A percentile compares a stretch with the other conserved stretches of the same genome.
These are phyloP conservation scores for Brachypterus glaber DNA, from an alignment of 2,888 invertebrate species.

Conservation along the genomic window DNA sequence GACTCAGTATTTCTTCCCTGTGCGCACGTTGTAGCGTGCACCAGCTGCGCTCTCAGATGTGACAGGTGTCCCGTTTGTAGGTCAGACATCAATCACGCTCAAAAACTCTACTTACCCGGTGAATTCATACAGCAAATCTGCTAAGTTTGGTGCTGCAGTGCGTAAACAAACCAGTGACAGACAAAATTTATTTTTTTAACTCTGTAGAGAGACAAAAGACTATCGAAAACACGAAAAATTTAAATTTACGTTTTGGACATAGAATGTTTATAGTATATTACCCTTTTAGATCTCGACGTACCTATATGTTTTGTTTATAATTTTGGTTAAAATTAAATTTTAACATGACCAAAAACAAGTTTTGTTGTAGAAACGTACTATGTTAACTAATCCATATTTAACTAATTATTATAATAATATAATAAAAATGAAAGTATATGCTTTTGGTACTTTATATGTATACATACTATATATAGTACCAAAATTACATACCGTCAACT, in stretches of 20 bases:
- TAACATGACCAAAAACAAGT: too few species aligned
- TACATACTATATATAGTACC: too few species aligned
- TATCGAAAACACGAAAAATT: too few species aligned
- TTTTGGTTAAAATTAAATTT: too few species aligned
- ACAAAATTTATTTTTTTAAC: constrained; percentile 15
- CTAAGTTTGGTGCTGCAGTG: constrained; percentile 8
- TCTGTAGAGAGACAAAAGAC: constrained; percentile 17
- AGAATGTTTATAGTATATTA: constrained; percentile 7
- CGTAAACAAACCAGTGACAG: constrained; percentile 1
- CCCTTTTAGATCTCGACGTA: too few species aligned
- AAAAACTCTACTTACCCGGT: constrained; percentile 61
- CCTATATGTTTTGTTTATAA: too few species aligned
- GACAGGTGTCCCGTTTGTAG: constrained; percentile 69
- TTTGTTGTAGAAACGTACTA: too few species aligned
- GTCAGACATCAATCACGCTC: constrained; percentile 56
- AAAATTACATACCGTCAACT: too few species aligned
- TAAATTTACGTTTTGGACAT: constrained; percentile 11
- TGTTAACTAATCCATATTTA: too few species aligned
- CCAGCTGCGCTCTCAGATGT: constrained; percentile 64
- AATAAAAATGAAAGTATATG: too few species aligned
- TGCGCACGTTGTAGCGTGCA: constrained; percentile 78
- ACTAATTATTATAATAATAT: too few species aligned
- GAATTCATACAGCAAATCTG: constrained; percentile 41
- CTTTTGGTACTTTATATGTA: too few species aligned
- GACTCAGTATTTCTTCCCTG: constrained; percentile 81